Base-by-base conservation (phyloP, 2,797 vertebrate genomes). In the Lacerta agilis region DNA sequence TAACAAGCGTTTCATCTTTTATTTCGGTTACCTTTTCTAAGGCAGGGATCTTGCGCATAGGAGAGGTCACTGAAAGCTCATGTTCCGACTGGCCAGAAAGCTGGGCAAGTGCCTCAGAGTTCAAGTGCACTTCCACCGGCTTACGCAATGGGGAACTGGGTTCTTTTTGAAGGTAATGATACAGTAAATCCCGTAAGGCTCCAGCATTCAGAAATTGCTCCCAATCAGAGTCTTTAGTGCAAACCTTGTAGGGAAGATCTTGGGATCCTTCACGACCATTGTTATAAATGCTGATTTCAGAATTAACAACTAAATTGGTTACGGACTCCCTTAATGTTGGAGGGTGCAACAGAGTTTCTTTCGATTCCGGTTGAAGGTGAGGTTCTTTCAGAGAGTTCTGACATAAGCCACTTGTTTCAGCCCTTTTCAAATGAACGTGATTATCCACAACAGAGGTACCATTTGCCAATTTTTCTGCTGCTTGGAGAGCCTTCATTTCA, bases 401-500 rank as follows among this genome's bases (percentile, higher is more conserved):
- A 79, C 23, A 64, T 86, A 91, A 85, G 29, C 49, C 82, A 45
- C 18, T 87, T 86, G 75, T 33, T 86, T 82, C 36, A 58, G 49
- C 36, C 7, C 66, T 27, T 77, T 18, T 84, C 55, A 88, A 67
- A 49, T 89, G 55, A 85, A 82, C 38, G 82, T n/a, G 92, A 87
- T 75, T 23, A 90, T 92, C 90, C 80, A 36, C 69, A 87, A 73
- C 85, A 87, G 85, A 67, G 66, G 86, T 61, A 61, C 79, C 73
- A 36, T 11, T 2, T 58, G 75, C 72, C n/a, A 73, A 25, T 64
- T 58, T 93, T 85, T 92, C 86, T 2, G 61, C 85, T 75, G 20
- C 25, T 82, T 91, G 90, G 55, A 23, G 18, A 38, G 72, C 87
- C 82, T 84, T 95, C 43, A 73, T 82, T 83, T 92, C 92, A 79